phyloP scores from a whole-genome alignment of 1,140 invertebrate species.

The Apis dorsata region DNA sequence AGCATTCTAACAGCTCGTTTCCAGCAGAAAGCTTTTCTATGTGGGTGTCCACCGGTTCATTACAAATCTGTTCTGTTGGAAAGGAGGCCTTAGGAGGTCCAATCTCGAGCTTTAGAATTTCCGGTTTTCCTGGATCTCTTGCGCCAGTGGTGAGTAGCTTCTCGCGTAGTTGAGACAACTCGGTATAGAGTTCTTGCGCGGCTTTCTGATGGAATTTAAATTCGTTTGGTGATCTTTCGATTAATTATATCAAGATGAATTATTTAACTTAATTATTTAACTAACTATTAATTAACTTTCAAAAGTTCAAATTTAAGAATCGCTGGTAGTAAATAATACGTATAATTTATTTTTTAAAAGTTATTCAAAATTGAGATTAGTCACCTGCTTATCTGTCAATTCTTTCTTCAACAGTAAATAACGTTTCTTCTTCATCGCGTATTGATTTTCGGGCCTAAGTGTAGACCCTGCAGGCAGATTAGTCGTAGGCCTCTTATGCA shows the following conservation, averaged over 20 bases:
- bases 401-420: constrained; percentile 62
- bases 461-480: background rate
- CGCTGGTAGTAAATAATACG: no score
- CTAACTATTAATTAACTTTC: no score
- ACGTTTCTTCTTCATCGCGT: constrained; percentile 61
- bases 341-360: no score
- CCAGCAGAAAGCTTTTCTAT: constrained; percentile 43
- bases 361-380: background rate
- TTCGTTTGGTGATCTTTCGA: background rate
- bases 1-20: constrained; percentile 37
- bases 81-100: background rate
- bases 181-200: constrained; percentile 54
- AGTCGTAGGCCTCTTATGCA: constrained; percentile 18
- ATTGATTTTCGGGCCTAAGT: constrained; percentile 69
- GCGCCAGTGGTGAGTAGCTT: constrained; percentile 65
- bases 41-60: background rate
- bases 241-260: background rate
- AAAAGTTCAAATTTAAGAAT: no score
- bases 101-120: constrained; percentile 44
- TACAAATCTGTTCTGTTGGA: no score
- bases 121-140: constrained; percentile 69
- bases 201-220: constrained; percentile 52
- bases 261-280: no score
- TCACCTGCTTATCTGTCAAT: constrained; percentile 69
- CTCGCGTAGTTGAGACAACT: constrained; percentile 66